phyloP scores from a whole-genome alignment of 2,888 invertebrate genomes.

The Drosophila quinaria region DNA sequence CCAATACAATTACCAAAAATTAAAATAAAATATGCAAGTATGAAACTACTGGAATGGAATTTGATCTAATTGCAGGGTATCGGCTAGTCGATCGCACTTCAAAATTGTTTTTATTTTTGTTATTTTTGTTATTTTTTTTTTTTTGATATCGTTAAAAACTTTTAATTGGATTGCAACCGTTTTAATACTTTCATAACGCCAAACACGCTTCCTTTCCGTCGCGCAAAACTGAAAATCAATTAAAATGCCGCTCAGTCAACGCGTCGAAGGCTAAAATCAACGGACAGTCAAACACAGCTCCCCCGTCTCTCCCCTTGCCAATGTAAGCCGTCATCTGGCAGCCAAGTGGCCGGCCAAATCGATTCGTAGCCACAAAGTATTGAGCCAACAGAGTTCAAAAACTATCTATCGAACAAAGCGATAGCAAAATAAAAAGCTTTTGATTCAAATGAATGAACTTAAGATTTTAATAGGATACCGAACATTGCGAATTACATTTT shows the following conservation, averaged over 20 bases:
- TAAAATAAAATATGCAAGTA: no score
- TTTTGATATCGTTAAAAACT: conserved; percentile 67
- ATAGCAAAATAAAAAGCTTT: neutral
- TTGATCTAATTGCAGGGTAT: neutral
- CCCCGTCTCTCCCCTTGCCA: neutral
- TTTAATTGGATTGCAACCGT: conserved; percentile 76
- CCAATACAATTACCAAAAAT: no score
- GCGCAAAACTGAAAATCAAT: conserved; percentile 69
- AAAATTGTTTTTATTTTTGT: neutral
- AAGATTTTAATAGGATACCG: neutral
- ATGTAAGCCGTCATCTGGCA: conserved; percentile 16
- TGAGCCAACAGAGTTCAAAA: conserved; percentile 6
- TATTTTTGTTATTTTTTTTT: conserved; percentile 10
- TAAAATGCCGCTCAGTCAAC: conserved; percentile 59
- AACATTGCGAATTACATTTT: neutral
- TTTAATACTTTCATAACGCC: conserved; percentile 73
- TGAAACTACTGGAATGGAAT: no score
- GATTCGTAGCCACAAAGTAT: conserved; percentile 27
- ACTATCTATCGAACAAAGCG: conserved; percentile 8
- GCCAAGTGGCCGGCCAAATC: conserved; percentile 35
- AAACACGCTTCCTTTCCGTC: conserved; percentile 33
- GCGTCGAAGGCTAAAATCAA: conserved; percentile 61
- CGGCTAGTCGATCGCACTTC: neutral
- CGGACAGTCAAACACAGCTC: conserved; percentile 14
- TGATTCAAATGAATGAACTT: conserved; percentile 7